Evolutionary conservation across 2,888 invertebrate genomes (phyloP), one percentile per base, ranked within the genome.

Genomic region (Synergus laeviventris): DNA sequence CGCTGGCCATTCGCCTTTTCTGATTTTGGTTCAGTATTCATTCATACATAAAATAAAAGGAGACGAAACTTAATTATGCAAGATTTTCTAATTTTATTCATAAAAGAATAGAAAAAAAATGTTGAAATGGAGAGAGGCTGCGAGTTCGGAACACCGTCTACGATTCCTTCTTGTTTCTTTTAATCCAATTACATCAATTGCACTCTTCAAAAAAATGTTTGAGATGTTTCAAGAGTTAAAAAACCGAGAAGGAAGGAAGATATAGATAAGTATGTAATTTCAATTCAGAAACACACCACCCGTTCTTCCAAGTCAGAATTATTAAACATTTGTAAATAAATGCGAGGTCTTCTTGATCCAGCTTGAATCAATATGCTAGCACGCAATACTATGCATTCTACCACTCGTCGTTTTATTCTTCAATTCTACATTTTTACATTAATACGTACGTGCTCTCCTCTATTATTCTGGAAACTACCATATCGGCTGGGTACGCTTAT

Each of bases 341-440:
- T 70, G 49, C 70, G 49, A 31, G 49, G 14, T 70, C 70, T 70
- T 49, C 45, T 70, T 49, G 70, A 45, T 31, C n/a, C 49, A 49
- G 70, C 70, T 70, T 70, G 70, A 31, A 49, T 16, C 24, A 49
- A 70, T 70, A 70, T 70, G 70, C 31, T 70, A 70, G 45, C 49
- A 70, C 31, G 49, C 49, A 49, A 45, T 66, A 49, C 66, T 45
- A 70, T 45, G 45, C 45, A 70, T 70, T 49, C 45, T 70, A 31
- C 21, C 31, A 49, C 70, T 70, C 70, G 70, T 70, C 70, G 70
- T 70, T 70, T 31, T 70, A 49, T 70, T 70, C 70, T 70, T 70
- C 66, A 42, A 49, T 49, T 49, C 4, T 12, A 24, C 70, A 70
- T 49, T 70, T 62, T 38, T 38, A 62, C 61, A 62, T 62, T 70